Evolutionary conservation across 1,140 invertebrate species (phyloP).

Genomic region (Anastrepha ludens): DNA sequence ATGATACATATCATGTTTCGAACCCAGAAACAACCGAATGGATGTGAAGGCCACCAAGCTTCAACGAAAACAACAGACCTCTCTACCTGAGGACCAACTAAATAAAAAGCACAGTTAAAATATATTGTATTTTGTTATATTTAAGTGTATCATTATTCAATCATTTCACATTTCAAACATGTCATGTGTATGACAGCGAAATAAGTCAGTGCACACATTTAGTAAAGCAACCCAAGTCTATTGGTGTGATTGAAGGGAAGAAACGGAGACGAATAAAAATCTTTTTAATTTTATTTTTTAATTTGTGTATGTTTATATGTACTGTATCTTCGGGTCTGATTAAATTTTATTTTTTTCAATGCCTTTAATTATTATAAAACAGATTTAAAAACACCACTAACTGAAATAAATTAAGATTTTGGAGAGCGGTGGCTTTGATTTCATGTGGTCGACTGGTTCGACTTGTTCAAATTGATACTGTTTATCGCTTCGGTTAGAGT

Average conservation of each 20-base stretch:
- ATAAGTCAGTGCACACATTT: constrained; percentile 4
- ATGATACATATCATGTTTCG: no score
- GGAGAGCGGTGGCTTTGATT: neutral
- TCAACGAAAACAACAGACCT: no score
- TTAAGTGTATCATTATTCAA: constrained; percentile 4
- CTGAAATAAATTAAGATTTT: neutral
- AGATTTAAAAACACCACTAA: neutral
- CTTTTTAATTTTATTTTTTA: no score
- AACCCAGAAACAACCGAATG: no score
- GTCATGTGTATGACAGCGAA: neutral
- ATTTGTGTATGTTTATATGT: no score
- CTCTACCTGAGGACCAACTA: no score
- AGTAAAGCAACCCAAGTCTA: no score
- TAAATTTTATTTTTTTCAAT: constrained; percentile 8
- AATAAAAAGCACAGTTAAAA: neutral
- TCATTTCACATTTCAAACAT: neutral
- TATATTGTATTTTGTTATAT: neutral
- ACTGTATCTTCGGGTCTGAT: neutral
- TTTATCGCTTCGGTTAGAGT: neutral
- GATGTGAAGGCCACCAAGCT: no score
- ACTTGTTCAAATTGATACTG: neutral
- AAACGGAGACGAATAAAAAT: neutral
- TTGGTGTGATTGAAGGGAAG: neutral
- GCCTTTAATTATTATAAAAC: neutral
- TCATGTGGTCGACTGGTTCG: neutral